A percentile compares a stretch with the other conserved stretches of the same genome.
phyloP scores from a whole-genome alignment of 2,888 invertebrate species.

The Eupithecia insigniata region DNA sequence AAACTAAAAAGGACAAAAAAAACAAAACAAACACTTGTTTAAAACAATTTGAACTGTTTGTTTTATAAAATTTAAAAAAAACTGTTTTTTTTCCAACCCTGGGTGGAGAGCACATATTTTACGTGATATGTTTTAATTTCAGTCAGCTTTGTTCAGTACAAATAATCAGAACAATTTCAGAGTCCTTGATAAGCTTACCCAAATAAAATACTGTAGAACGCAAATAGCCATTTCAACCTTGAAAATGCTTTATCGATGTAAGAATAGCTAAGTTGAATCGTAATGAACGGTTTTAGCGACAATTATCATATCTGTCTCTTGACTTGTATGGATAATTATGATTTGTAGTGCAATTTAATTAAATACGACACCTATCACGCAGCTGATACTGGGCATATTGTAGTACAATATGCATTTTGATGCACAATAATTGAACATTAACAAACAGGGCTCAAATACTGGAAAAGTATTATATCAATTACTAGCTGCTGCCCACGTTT shows the following conservation, averaged over 20 bases:
- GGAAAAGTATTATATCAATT: too few species aligned
- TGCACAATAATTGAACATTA: too few species aligned
- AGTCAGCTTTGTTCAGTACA: slow-evolving; percentile 32
- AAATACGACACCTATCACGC: neutral
- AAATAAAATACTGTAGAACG: slow-evolving; percentile 16
- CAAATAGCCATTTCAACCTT: slow-evolving; percentile 27
- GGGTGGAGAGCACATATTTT: slow-evolving; percentile 24
- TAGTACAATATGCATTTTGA: too few species aligned
- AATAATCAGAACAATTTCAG: slow-evolving; percentile 33
- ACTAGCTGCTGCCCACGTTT: too few species aligned
- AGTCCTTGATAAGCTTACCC: slow-evolving; percentile 28
- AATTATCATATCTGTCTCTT: slow-evolving; percentile 3
- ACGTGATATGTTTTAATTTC: neutral
- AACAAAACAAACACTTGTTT: too few species aligned
- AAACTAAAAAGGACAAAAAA: too few species aligned
- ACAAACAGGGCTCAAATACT: neutral
- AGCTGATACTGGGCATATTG: neutral
- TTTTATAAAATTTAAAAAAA: too few species aligned
- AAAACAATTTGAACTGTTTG: too few species aligned
- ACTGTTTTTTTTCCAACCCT: too few species aligned
- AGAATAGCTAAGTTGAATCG: neutral
- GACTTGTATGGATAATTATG: slow-evolving; percentile 9
- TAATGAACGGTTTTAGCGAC: neutral
- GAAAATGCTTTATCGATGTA: slow-evolving; percentile 15
- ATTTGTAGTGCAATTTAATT: slow-evolving; percentile 14